Evolutionary conservation across 2,888 invertebrate genomes (phyloP).

Genomic region (Orthonevra nobilis): DNA sequence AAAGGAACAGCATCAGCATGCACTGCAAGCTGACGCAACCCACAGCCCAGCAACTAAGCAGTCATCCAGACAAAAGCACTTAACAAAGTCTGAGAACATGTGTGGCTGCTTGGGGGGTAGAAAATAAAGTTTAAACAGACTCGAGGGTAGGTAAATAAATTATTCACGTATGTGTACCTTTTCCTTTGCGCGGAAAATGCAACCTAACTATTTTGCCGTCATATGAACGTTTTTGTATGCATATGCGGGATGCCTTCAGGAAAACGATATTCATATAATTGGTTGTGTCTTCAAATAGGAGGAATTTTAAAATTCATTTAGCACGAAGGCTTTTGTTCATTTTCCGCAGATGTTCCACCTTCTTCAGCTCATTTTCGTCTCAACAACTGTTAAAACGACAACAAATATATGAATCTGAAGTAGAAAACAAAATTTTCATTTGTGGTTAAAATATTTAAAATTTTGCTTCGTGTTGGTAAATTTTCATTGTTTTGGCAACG

Average conservation of each 20-base stretch:
- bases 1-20: conserved; percentile 41
- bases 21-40: conserved; percentile 5
- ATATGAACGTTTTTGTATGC: too few species aligned
- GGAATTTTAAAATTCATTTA: conserved; percentile 62
- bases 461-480: too few species aligned
- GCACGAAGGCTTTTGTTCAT: conserved; percentile 43
- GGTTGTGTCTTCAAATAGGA: conserved; percentile 53
- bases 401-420: too few species aligned
- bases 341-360: conserved; percentile 22
- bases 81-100: conserved; percentile 66
- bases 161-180: conserved; percentile 57
- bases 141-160: conserved; percentile 50
- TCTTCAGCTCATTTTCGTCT: conserved; percentile 20
- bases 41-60: conserved; percentile 41
- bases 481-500: conserved; percentile 15
- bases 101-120: conserved; percentile 43
- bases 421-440: too few species aligned
- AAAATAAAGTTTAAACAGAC: conserved; percentile 59
- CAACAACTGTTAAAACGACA: conserved; percentile 22
- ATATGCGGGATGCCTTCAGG: too few species aligned
- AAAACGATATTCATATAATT: too few species aligned
- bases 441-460: too few species aligned
- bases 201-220: conserved; percentile 39
- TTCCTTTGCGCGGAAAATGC: conserved; percentile 44
- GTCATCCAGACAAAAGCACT: conserved; percentile 67